Evolutionary conservation across 2,888 invertebrate genomes (phyloP).

Genomic region (Pachymerium ferrugineum): DNA sequence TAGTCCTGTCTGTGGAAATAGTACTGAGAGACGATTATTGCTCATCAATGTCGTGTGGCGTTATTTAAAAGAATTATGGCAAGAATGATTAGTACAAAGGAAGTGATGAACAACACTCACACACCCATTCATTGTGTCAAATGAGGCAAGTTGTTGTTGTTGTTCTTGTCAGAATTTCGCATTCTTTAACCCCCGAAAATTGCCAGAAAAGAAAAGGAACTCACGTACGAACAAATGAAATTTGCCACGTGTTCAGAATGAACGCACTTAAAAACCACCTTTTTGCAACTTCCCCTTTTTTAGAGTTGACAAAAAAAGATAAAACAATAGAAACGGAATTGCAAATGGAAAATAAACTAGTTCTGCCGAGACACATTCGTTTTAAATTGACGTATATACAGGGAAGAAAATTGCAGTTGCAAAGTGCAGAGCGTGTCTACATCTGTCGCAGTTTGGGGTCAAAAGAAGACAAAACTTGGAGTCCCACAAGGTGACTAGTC

Average conservation of each 20-base stretch:
- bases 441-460: neutral
- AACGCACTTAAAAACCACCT: neutral
- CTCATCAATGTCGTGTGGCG: conserved; percentile 3
- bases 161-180: no score
- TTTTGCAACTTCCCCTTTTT: neutral
- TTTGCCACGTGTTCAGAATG: neutral
- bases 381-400: neutral
- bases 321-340: neutral
- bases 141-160: conserved; percentile 10
- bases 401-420: neutral
- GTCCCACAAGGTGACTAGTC: neutral
- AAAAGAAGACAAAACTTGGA: neutral
- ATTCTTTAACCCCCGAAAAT: neutral
- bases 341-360: neutral
- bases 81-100: conserved; percentile 11
- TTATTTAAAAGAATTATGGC: neutral
- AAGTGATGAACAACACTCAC: conserved; percentile 18
- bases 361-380: neutral
- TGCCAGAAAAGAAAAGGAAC: neutral
- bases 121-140: conserved; percentile 1
- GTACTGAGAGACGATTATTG: neutral
- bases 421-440: neutral
- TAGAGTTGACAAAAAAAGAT: neutral
- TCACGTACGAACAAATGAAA: neutral
- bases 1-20: neutral